Evolutionary conservation across 1,140 invertebrate genomes (phyloP), one percentile per base, ranked within the genome.

Genomic region (Maconellicoccus hirsutus): DNA sequence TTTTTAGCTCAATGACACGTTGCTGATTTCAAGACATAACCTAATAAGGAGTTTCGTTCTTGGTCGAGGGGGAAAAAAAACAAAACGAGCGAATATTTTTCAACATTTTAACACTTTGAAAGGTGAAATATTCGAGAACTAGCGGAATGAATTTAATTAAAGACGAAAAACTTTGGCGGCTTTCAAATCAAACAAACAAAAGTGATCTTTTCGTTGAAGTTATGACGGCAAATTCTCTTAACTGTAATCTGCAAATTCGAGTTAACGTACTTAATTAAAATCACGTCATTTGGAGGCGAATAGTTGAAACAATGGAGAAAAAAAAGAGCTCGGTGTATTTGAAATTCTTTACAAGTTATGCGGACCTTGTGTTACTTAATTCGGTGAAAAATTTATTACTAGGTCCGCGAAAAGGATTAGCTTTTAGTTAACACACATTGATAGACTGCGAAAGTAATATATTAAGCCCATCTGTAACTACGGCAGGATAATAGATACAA

Each of bases 391-490:
- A 66, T 66, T 66, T 66, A 66, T 66, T 66, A 19, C 61, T 25
- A 66, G 21, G 22, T 23, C 61, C 22, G 61, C 10, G 25, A 66
- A 66, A 59, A 26, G 61, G 61, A 25, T 66, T 66, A 66, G 61
- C 61, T 66, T 66, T 66, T 26, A 66, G 25, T 66, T 66, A 66
- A 66, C 61, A 66, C 61, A 66, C 61, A 26, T 23, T 66, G 61
- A 66, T 66, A 66, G 61, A 66, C 61, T 66, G 61, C 21, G 61
- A 66, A 66, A 66, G 61, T 66, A 66, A 66, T 66, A 66, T 66
- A 66, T 66, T 66, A 66, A 66, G 61, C 42, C 61, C 25, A 66
- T 66, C 61, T 66, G 61, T 26, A 25, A 26, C 61, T 66, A 66
- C 61, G 61, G 10, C 61, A 66, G 61, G 19, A 66, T 66, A 23